Conservation (phyloP, 1,140 invertebrate genomes). For the Harpegnathos saltator region DNA sequence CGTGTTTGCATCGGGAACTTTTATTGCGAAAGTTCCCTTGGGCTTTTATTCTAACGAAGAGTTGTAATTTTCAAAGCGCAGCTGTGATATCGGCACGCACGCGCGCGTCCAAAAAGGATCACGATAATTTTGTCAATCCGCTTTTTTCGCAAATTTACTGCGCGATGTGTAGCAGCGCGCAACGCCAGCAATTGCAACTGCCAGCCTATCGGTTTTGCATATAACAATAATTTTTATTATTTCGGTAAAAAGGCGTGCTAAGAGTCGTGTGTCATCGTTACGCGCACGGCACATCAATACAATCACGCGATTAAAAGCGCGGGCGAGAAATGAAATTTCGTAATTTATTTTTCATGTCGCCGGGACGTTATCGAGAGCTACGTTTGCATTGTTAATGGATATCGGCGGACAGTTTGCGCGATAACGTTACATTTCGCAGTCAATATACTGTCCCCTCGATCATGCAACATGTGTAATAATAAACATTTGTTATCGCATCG, state of each 20-base stretch:
- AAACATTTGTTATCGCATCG: neutral
- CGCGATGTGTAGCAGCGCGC: too few species aligned
- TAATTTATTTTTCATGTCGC: neutral
- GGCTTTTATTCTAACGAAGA: too few species aligned
- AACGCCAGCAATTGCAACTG: too few species aligned
- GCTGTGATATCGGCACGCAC: too few species aligned
- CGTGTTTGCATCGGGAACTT: too few species aligned
- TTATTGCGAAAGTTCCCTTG: too few species aligned
- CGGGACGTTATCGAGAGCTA: neutral
- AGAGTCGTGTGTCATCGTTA: neutral
- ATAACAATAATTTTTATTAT: slow-evolving; percentile 14
- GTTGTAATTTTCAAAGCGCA: too few species aligned
- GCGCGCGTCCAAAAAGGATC: too few species aligned
- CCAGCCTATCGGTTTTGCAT: too few species aligned
- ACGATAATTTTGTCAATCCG: too few species aligned
- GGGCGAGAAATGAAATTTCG: slow-evolving; percentile 5
- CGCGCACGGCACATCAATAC: neutral
- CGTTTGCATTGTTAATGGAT: neutral
- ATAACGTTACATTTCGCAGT: slow-evolving; percentile 18
- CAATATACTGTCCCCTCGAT: neutral
- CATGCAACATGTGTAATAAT: neutral
- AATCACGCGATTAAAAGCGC: neutral
- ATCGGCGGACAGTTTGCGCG: neutral
- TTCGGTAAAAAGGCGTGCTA: neutral
- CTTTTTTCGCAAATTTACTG: too few species aligned